phyloP scores from a whole-genome alignment of 2,888 invertebrate genomes.

The Agriopis leucophaearia region DNA sequence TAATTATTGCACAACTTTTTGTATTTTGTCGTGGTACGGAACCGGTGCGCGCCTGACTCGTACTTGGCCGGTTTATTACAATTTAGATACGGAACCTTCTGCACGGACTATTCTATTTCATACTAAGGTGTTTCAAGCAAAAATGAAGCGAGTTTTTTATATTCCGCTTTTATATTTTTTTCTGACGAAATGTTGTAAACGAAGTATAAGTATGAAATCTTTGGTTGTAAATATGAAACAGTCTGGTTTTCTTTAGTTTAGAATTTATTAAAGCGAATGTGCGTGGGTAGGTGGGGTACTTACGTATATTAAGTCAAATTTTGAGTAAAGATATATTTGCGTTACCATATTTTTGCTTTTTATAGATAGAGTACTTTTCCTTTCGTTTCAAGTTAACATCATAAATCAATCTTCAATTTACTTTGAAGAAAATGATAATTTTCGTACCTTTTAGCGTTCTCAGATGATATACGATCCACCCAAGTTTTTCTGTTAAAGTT shows the following conservation, averaged over 20 bases:
- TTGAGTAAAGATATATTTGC: not conserved
- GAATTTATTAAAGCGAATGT: not conserved
- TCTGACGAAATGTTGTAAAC: slow-evolving; percentile 4
- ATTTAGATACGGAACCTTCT: not conserved
- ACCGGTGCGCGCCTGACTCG: no score
- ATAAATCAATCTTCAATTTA: slow-evolving; percentile 20
- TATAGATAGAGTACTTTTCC: not conserved
- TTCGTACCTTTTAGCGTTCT: slow-evolving; percentile 24
- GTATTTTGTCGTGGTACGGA: no score
- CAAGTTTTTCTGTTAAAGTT: slow-evolving; percentile 23
- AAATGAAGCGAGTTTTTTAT: not conserved
- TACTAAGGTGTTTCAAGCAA: not conserved
- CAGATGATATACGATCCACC: slow-evolving; percentile 22
- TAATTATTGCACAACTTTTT: no score
- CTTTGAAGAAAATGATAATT: slow-evolving; percentile 19
- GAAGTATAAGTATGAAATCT: no score
- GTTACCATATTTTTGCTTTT: not conserved
- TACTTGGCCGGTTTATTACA: no score
- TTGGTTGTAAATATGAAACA: slow-evolving; percentile 8
- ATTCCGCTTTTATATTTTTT: not conserved
- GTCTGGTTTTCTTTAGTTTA: not conserved
- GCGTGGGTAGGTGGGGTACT: not conserved
- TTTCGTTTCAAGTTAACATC: slow-evolving; percentile 15
- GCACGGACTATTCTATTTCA: not conserved
- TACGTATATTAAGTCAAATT: no score